Conservation (phyloP, 2,888 invertebrate genomes). For the Phengaris alcon region DNA sequence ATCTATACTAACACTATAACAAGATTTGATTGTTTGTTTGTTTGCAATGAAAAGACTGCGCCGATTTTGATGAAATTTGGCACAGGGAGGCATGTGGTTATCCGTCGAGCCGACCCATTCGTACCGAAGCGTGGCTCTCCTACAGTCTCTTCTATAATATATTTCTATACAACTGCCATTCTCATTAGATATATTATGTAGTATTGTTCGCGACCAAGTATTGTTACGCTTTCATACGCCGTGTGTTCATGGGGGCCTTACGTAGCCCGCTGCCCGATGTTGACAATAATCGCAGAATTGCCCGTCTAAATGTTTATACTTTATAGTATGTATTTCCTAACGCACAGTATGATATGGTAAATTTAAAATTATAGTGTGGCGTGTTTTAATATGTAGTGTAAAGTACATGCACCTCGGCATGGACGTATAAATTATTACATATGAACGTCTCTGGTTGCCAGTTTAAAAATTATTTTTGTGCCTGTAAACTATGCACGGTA, state of each 20-base stretch:
- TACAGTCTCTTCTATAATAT: too few species aligned
- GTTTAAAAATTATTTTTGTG: neutral
- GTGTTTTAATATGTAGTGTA: neutral
- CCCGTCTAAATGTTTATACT: neutral
- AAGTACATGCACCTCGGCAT: neutral
- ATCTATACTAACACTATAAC: too few species aligned
- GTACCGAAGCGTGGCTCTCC: too few species aligned
- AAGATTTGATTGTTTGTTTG: too few species aligned
- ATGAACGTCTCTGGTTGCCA: neutral
- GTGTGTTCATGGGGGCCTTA: conserved; percentile 16
- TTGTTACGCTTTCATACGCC: neutral
- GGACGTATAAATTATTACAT: neutral
- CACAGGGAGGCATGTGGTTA: too few species aligned
- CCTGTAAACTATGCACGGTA: neutral
- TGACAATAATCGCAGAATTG: conserved; percentile 22
- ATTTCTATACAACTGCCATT: neutral
- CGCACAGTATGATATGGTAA: conserved; percentile 8
- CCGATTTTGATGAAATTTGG: too few species aligned
- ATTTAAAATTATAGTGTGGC: too few species aligned
- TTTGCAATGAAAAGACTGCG: too few species aligned
- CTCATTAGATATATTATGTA: neutral
- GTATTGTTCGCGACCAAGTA: neutral
- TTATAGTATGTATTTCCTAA: neutral
- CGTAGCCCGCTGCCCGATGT: neutral
- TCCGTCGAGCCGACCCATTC: too few species aligned